Evolutionary conservation across 2,888 invertebrate genomes (phyloP).

Genomic region (Eupeodes latifasciatus): DNA sequence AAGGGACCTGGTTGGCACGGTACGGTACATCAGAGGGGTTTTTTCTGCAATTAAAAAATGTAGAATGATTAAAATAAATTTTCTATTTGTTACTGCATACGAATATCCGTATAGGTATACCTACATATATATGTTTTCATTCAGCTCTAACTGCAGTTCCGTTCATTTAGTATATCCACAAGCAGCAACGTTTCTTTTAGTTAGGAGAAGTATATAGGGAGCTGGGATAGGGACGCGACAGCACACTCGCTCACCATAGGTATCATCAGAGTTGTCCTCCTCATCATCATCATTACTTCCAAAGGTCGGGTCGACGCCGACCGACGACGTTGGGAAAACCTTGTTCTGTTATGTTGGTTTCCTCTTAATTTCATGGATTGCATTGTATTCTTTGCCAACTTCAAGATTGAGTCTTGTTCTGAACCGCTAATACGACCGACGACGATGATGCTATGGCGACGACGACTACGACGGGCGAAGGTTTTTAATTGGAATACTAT

Average conservation of each 20-base stretch:
- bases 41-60: conserved; percentile 49
- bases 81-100: conserved; percentile 53
- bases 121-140: not conserved
- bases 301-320: conserved; percentile 18
- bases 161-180: conserved; percentile 16
- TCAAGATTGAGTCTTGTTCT: conserved; percentile 46
- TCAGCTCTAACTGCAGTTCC: conserved; percentile 37
- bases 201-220: not conserved
- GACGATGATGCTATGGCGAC: not conserved
- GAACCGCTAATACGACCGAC: not conserved
- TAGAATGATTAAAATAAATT: conserved; percentile 60
- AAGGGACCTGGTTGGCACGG: not conserved
- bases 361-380: conserved; percentile 55
- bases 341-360: conserved; percentile 41
- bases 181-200: not conserved
- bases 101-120: conserved; percentile 3
- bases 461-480: not conserved
- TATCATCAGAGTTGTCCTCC: conserved; percentile 23
- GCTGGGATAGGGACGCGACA: not conserved
- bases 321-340: conserved; percentile 13
- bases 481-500: conserved; percentile 67
- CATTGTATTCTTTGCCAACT: conserved; percentile 58
- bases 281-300: conserved; percentile 32
- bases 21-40: not conserved
- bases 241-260: not conserved